phyloP scores from a whole-genome alignment of 2,113 vertebrate genomes.

The Balaenoptera acutorostrata region DNA sequence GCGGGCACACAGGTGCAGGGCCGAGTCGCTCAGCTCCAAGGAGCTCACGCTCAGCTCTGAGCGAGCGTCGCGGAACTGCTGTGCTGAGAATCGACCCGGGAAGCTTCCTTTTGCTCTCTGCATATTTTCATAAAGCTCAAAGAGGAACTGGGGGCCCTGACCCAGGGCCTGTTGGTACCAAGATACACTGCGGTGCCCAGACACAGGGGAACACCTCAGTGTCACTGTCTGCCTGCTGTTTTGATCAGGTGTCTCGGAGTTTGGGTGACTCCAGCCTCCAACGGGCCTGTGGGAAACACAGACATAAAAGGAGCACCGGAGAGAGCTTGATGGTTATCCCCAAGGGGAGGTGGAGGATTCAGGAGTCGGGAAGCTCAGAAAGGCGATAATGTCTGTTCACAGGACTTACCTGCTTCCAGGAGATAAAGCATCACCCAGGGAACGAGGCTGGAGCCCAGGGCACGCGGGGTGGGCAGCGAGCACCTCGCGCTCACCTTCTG shows the following conservation, averaged over 20 bases:
- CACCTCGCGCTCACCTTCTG: accelerated
- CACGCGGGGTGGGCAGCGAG: accelerated
- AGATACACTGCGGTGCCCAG: not conserved
- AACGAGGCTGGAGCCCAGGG: not conserved
- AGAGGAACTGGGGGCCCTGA: not conserved
- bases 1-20: not conserved
- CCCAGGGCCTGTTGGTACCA: not conserved
- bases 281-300: not conserved
- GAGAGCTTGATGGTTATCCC: accelerated
- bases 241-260: not conserved
- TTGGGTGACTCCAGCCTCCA: not conserved
- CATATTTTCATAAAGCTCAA: not conserved
- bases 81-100: not conserved
- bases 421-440: not conserved
- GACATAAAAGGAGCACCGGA: accelerated
- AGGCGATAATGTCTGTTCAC: accelerated
- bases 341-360: not conserved
- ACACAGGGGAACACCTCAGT: not conserved
- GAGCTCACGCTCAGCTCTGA: not conserved
- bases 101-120: not conserved
- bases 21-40: not conserved
- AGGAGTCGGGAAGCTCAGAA: not conserved
- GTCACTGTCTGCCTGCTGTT: not conserved
- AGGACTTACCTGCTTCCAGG: not conserved
- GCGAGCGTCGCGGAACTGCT: accelerated